phyloP scores from a whole-genome alignment of 2,797 vertebrate species.

The Periophthalmus magnuspinnatus region DNA sequence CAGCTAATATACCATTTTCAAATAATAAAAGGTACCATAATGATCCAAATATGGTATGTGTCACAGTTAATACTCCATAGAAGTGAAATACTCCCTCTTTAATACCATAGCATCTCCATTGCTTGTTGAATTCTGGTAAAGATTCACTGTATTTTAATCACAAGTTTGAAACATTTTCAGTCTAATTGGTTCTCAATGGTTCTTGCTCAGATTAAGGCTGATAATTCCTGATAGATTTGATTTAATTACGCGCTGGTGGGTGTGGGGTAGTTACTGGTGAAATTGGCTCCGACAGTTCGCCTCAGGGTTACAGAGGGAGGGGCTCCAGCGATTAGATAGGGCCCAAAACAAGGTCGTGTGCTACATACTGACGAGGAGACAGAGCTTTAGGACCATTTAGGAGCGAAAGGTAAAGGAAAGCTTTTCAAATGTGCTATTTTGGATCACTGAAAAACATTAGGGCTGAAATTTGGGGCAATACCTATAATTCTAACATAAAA shows the following conservation, averaged over 20 bases:
- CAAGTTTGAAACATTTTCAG: not conserved
- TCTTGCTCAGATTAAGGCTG: not conserved
- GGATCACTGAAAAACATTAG: too few species aligned
- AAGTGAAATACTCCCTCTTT: too few species aligned
- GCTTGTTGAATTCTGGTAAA: not conserved
- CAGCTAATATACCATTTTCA: too few species aligned
- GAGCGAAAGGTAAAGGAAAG: too few species aligned
- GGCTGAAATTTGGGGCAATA: too few species aligned
- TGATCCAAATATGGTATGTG: too few species aligned
- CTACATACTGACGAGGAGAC: not conserved
- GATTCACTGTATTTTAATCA: not conserved
- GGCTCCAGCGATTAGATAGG: not conserved
- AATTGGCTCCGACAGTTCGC: not conserved
- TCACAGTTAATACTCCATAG: too few species aligned
- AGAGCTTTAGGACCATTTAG: too few species aligned
- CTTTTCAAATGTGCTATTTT: too few species aligned
- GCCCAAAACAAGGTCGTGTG: not conserved
- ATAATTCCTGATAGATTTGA: conserved; percentile 3
- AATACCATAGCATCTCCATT: too few species aligned
- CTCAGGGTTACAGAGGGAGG: not conserved
- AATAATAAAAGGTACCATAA: too few species aligned
- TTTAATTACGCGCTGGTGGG: not conserved
- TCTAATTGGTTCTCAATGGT: not conserved
- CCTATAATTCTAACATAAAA: too few species aligned
- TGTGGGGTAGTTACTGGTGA: not conserved